Base-by-base conservation (phyloP, 2,797 vertebrate species). In the Leuciscus waleckii region DNA sequence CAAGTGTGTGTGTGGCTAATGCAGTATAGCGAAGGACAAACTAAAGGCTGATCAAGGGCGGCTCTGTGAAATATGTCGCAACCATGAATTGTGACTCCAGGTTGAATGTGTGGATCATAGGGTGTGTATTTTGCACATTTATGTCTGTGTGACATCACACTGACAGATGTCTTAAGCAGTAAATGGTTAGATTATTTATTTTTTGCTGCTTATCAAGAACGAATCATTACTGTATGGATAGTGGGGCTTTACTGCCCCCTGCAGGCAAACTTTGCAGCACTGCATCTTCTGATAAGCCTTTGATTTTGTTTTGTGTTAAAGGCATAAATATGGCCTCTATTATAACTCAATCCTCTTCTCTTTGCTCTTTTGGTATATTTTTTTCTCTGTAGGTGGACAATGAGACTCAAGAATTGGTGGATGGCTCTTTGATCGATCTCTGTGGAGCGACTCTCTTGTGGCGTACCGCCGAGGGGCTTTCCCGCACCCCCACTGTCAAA, bases 391-490 rank as follows among this genome's bases (percentile, higher is more conserved):
- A 99, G 98, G 97, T 99, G 87, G 98, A 99, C 89, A 95, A 96
- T 0, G 98, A 99, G 93, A 95, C 93, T 1, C 98, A 99, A 92
- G 97, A 99, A 89, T 96, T 99, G 65, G 96, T 98, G 8, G 98
- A 99, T 19, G 98, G 98, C 90, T 99, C 98, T 0, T 95, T 99
- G 74, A 97, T 99, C 0, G 98, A 99, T 91, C 96, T 99, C 4
- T 99, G 98, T 0, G 98, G 98, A 1, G 98, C 98, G 0, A 99
- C 98, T 0, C 91, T 99, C 91, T 93, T 99, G 88, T 99, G 98
- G 98, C 97, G 98, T 83, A 99, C 98, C 0, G 97, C 98, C 0
- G 98, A 99, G 85, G 98, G 98, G 67, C 97, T 99, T 51, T 91
- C 97, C 0, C 97, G 96, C 91, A 99, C 98, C 0, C 98, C 98